A percentile compares a stretch with the other conserved stretches of the same genome.
These are phyloP conservation scores for Ochotona curzoniae DNA, from an alignment of 2,113 vertebrate genomes.

Conservation along the genomic window DNA sequence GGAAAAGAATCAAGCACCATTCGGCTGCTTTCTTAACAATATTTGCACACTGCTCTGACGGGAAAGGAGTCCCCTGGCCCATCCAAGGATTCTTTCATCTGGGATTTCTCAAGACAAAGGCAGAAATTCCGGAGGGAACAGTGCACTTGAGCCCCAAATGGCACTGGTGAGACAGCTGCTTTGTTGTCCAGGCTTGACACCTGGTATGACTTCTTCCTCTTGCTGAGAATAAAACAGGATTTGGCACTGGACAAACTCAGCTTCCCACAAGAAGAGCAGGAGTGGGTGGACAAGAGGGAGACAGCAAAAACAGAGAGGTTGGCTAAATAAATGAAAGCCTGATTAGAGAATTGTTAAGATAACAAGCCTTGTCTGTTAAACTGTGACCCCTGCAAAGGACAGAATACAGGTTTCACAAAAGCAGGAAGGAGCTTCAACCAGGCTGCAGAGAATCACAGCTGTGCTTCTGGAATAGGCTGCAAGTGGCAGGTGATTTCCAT, in stretches of 20 bases:
- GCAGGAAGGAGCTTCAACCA: conserved; percentile 34
- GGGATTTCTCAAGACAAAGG: conserved; percentile 28
- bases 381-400: conserved; percentile 46
- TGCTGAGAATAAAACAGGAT: conserved; percentile 50
- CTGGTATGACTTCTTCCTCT: conserved; percentile 37
- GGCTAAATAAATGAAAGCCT: conserved; percentile 44
- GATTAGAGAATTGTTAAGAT: conserved; percentile 59
- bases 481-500: conserved; percentile 70
- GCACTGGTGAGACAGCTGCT: neutral
- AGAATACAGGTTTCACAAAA: conserved; percentile 60
- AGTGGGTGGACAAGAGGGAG: neutral
- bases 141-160: neutral
- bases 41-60: neutral
- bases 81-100: neutral
- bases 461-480: conserved; percentile 29
- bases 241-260: conserved; percentile 55
- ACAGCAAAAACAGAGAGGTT: neutral
- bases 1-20: conserved; percentile 55
- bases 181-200: neutral
- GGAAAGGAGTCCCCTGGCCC: neutral
- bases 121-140: neutral
- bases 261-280: neutral
- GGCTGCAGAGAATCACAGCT: neutral
- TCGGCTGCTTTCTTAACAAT: conserved; percentile 21
- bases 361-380: conserved; percentile 51